Percentiles rank a stretch among this genome's conserved stretches.
Conservation (phyloP, 2,113 vertebrate species). For the Pristiophorus japonicus region DNA sequence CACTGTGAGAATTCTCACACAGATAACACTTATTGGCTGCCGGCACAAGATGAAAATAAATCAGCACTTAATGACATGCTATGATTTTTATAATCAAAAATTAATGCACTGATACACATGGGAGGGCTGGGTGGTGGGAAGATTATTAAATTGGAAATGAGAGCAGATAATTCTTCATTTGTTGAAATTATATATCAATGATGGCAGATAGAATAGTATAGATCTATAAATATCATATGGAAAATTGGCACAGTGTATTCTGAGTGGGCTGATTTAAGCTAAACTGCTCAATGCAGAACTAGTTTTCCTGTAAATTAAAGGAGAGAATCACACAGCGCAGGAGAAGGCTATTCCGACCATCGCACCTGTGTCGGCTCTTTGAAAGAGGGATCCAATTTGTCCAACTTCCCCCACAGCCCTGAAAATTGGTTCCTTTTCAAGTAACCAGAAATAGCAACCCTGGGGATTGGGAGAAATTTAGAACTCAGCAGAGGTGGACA, state of each 20-base stretch:
- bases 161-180: conserved; percentile 17
- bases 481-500: no score
- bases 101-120: conserved; percentile 24
- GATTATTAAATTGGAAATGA: conserved; percentile 26
- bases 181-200: conserved; percentile 23
- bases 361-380: not conserved
- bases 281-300: no score
- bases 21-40: not conserved
- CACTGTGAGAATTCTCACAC: not conserved
- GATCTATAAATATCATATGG: conserved; percentile 27
- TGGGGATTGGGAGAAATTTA: no score
- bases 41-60: conserved; percentile 25
- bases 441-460: no score
- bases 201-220: conserved; percentile 2
- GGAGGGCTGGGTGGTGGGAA: not conserved
- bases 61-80: conserved; percentile 9
- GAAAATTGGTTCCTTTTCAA: not conserved
- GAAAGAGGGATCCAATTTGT: not conserved
- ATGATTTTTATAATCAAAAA: conserved; percentile 35
- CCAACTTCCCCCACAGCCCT: not conserved
- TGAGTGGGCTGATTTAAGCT: not conserved
- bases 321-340: not conserved
- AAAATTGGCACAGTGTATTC: not conserved
- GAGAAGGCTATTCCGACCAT: not conserved
- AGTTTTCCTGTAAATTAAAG: not conserved